Evolutionary conservation across 2,797 vertebrate species (phyloP), one percentile per base, ranked within the genome.

Genomic region (Pelodytes ibericus): DNA sequence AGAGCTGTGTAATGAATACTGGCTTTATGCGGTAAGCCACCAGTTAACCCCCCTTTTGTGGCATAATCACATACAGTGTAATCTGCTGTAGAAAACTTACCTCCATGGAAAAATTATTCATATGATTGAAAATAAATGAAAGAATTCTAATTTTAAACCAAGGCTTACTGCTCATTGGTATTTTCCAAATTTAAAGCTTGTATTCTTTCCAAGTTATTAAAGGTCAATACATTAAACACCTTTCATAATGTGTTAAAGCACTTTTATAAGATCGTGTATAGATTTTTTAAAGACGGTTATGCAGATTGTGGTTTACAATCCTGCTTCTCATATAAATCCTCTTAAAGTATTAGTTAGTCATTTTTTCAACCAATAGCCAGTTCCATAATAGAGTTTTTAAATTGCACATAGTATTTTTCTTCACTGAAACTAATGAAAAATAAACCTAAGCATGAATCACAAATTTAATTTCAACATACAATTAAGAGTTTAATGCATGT

Each of bases 151-250:
- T 76, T 77, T 77, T 71, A 77, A 71, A 77, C 60, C 39, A 58
- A 26, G 68, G 53, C 31, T 61, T 75, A 69, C 10, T 13, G 59
- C 63, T 71, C 60, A 63, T 71, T 77, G 75, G 61, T 66, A 77
- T 71, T 77, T 77, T 77, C 75, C 75, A 77, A 77, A 77, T 65
- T 71, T 77, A 77, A 65, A 33, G 26, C 39, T 66, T 77, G 75
- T 65, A 77, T 39, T n/a, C 61, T 49, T 65, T 77, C 75, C 75
- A 77, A 77, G 61, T 44, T 77, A 71, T 77, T 71, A 77, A 77
- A 77, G 75, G 75, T 77, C 75, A 77, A 71, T 71, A 77, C 75
- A 77, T 77, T 77, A 77, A 77, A 77, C 75, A 77, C 75, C 68
- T 71, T 77, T 77, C 75, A 77, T 77, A 71, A 77, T 71, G 75